Percentiles rank a stretch among this genome's conserved stretches.
These are phyloP conservation scores for Scaptomyza caliginosa DNA, from an alignment of 2,888 invertebrate species.

Conservation along the genomic window DNA sequence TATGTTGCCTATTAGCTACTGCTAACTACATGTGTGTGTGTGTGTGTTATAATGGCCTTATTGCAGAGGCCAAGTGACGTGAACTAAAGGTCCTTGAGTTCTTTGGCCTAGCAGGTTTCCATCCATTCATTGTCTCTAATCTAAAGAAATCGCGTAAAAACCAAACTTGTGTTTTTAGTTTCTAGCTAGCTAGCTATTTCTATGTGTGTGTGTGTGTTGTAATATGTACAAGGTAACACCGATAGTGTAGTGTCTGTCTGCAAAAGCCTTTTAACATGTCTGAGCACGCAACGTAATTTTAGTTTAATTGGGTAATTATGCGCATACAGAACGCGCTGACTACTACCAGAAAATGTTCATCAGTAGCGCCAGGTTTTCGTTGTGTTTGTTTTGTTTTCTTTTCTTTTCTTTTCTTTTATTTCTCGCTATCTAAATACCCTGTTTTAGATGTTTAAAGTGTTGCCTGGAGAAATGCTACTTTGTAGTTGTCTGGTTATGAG, in stretches of 20 bases:
- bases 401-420: conserved; percentile 1
- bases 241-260: conserved; percentile 52
- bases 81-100: conserved; percentile 9
- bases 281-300: conserved; percentile 85
- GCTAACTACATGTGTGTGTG: background rate
- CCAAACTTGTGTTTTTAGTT: conserved; percentile 53
- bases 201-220: background rate
- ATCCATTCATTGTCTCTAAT: conserved; percentile 33
- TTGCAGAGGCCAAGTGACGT: background rate
- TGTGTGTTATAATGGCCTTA: conserved; percentile 2
- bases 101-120: background rate
- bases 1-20: conserved; percentile 64
- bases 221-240: conserved; percentile 28
- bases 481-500: too few species aligned
- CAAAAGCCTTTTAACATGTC: conserved; percentile 84
- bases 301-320: conserved; percentile 84
- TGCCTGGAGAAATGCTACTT: too few species aligned
- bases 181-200: too few species aligned
- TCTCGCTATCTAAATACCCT: background rate
- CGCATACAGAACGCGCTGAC: conserved; percentile 75
- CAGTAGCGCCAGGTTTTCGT: conserved; percentile 6
- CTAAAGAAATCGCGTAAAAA: conserved; percentile 65
- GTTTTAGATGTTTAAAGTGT: background rate
- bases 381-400: conserved; percentile 2
- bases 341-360: conserved; percentile 24